Percentiles rank a stretch among this genome's conserved stretches.
These are phyloP conservation scores for Cremastinae sp. DNA, from an alignment of 2,888 invertebrate genomes.

Conservation along the genomic window DNA sequence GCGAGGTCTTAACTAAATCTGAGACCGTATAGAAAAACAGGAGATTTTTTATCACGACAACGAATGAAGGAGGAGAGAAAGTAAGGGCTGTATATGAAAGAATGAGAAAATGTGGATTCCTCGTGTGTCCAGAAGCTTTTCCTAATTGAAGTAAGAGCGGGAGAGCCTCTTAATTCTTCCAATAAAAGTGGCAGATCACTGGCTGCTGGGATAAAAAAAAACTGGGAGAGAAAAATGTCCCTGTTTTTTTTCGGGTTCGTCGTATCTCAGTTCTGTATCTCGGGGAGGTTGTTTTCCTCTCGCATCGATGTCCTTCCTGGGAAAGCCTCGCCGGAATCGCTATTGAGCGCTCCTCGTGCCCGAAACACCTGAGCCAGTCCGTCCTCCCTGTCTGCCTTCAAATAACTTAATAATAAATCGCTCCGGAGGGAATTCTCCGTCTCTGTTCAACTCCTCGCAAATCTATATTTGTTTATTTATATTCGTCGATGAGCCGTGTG, in stretches of 20 bases:
- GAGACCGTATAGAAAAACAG: constrained; percentile 12
- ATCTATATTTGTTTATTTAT: neutral
- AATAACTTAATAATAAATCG: constrained; percentile 71
- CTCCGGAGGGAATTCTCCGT: constrained; percentile 50
- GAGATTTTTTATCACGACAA: constrained; percentile 9
- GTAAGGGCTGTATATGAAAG: constrained; percentile 9
- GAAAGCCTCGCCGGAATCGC: constrained; percentile 42
- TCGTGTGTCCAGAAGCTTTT: constrained; percentile 11
- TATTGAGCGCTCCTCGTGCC: constrained; percentile 62
- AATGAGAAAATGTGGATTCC: constrained; percentile 27
- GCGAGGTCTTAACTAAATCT: constrained; percentile 10
- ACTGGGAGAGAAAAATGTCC: constrained; percentile 26
- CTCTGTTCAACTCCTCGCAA: neutral
- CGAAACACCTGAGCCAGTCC: constrained; percentile 60
- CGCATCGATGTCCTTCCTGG: constrained; percentile 45
- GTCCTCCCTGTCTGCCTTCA: constrained; percentile 61
- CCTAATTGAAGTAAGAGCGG: constrained; percentile 55
- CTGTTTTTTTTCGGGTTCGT: neutral
- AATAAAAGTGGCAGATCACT: constrained; percentile 70
- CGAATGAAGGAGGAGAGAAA: constrained; percentile 14
- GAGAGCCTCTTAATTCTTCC: constrained; percentile 73
- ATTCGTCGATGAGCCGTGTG: constrained; percentile 14
- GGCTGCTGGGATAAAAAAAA: constrained; percentile 35
- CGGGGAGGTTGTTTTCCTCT: neutral
- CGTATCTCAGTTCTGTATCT: constrained; percentile 2